Base-by-base conservation (phyloP, 2,113 vertebrate genomes). In the Heteronetta atricapilla region DNA sequence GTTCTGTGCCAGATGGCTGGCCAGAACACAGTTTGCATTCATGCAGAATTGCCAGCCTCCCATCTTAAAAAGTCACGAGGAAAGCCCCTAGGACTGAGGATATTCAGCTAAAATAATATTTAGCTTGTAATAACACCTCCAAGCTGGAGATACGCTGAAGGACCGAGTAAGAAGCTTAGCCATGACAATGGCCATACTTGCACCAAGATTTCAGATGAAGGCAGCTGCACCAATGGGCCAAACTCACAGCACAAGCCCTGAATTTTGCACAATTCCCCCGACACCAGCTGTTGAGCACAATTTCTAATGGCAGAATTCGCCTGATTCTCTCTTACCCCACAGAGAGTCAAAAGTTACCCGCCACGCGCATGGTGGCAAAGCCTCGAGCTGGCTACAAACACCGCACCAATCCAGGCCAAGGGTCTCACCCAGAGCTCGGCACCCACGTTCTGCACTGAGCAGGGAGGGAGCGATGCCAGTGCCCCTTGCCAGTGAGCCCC, bases 11-110 rank as follows among this genome's bases (percentile, higher is more conserved):
- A 40, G 53, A 59, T 64, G 56, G 40, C 60, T 81, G 68, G 26
- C 56, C 79, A 86, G 75, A 94, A 64, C 72, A 79, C 59, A 80
- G 75, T 56, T 48, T 63, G 52, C 69, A 91, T 64, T 88, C 76
- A 86, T 26, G 48, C 52, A 64, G 82, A 88, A 91, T 22, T 68
- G n/a, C 52, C 74, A 83, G 7, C 26, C 33, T 89, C 34, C 48
- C 8, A 2, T 52, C 76, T 86, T 78, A 59, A 75, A 69, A 66
- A 55, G 18, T 3, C 29, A 33, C 11, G 13, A 95, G 36, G 38
- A 75, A 86, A 86, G 48, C 8, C 34, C 29, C 34, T 53, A 63
- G 34, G 78, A 22, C 48, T 44, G 67, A 25, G 38, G 38, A 75
- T 56, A 69, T 62, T 86, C 73, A 68, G 23, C 53, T 84, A 56